Evolutionary conservation across 2,888 invertebrate species (phyloP).

Genomic region (Volucella inanis): DNA sequence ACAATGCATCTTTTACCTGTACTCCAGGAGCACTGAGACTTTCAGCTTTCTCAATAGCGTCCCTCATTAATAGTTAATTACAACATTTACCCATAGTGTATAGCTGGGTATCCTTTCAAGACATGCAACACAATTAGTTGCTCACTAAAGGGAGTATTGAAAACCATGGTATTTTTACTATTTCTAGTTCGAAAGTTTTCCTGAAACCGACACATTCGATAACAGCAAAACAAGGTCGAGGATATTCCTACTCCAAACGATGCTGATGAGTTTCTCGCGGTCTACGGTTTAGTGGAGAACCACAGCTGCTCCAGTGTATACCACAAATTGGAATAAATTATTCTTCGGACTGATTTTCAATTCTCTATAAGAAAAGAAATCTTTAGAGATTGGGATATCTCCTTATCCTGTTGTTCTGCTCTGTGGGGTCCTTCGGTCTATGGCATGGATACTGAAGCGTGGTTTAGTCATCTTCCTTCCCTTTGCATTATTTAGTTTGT

Average conservation of each 20-base stretch:
- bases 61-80: slow-evolving; percentile 29
- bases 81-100: not conserved
- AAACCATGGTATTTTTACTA: not conserved
- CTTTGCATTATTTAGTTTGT: slow-evolving; percentile 37
- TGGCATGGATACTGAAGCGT: not conserved
- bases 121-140: slow-evolving; percentile 5
- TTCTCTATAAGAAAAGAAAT: not conserved
- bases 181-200: not conserved
- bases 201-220: not conserved
- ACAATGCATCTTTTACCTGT: slow-evolving; percentile 2
- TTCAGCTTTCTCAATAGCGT: slow-evolving; percentile 5
- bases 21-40: not conserved
- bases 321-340: slow-evolving; percentile 20
- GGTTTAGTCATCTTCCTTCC: not conserved
- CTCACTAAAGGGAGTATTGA: slow-evolving; percentile 4
- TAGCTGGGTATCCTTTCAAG: not conserved
- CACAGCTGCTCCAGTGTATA: not conserved
- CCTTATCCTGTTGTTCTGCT: no score
- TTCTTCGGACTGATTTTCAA: slow-evolving; percentile 6
- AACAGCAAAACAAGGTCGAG: slow-evolving; percentile 3
- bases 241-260: not conserved
- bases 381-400: not conserved
- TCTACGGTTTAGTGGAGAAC: not conserved
- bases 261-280: not conserved
- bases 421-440: not conserved